A percentile compares a stretch with the other conserved stretches of the same genome.
These are phyloP conservation scores for Sarcophaga variegata DNA, from an alignment of 2,888 invertebrate species.

Conservation along the genomic window DNA sequence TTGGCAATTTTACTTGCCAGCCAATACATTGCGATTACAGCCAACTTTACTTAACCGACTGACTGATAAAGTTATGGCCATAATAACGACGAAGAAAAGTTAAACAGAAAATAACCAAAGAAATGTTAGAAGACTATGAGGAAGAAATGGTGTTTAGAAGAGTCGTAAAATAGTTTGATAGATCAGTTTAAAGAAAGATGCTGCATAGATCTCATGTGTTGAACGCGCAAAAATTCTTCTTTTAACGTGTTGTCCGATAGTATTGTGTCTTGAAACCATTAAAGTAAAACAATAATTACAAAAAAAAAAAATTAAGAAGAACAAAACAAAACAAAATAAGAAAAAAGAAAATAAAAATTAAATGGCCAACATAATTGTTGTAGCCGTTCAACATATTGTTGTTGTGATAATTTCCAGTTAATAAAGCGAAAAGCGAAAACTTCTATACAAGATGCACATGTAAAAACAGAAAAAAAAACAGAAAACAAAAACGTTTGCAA, in stretches of 20 bases:
- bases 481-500: constrained; percentile 6
- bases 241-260: constrained; percentile 18
- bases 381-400: background rate
- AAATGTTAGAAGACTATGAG: constrained; percentile 8
- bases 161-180: constrained; percentile 44
- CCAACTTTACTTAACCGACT: constrained; percentile 23
- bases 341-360: constrained; percentile 1
- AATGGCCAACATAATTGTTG: constrained; percentile 22
- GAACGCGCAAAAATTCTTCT: constrained; percentile 51
- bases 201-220: constrained; percentile 58
- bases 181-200: constrained; percentile 67
- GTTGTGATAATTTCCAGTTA: constrained; percentile 28
- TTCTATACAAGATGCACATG: constrained; percentile 9
- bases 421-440: constrained; percentile 51
- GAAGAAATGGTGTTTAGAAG: constrained; percentile 63
- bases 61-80: constrained; percentile 59
- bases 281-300: constrained; percentile 32
- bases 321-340: background rate
- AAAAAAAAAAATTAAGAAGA: too few species aligned
- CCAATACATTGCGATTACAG: background rate
- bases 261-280: background rate
- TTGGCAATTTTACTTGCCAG: constrained; percentile 30
- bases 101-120: background rate
- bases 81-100: constrained; percentile 4
- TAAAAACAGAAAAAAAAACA: constrained; percentile 2